Evolutionary conservation across 2,797 vertebrate genomes (phyloP), one percentile per base, ranked within the genome.

Genomic region (Delichon dasypus): DNA sequence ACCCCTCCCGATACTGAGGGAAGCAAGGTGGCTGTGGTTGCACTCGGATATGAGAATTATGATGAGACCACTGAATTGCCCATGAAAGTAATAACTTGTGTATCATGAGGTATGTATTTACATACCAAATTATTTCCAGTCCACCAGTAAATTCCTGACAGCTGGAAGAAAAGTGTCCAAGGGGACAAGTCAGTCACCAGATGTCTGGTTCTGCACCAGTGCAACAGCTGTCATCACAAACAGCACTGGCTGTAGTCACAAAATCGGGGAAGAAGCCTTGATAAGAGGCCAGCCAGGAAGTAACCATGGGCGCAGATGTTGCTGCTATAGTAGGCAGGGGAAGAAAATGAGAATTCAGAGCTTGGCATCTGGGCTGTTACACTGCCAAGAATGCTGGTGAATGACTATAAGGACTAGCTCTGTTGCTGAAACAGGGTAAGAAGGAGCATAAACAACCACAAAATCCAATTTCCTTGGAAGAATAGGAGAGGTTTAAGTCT

Each of bases 141-240:
- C 62, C 75, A 85, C 40, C n/a, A 90, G 48, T 84, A 92, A 95
- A 94, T 91, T 90, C 79, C 82, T 94, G 89, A 86, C 82, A 95
- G 92, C 94, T 95, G 94, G 90, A 90, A 87, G 77, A 78, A 96
- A 89, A 62, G 53, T 76, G 89, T 93, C 92, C 94, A 96, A 93
- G 60, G 90, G 93, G 91, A 93, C 80, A 95, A 93, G 88, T 91
- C n/a, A 23, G 85, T 86, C 90, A 95, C 92, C 93, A 96, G 91
- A 88, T 95, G 94, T 88, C 85, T 88, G 78, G 72, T 88, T 96
- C 68, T 91, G 70, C 71, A 95, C 90, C 91, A 96, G 70, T 34
- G 81, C 90, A 96, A 67, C 93, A 96, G 94, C 94, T 95, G 96
- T 97, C 90, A 88, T 95, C 94, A 92, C 95, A 95, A 89, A 95